Evolutionary conservation across 1,140 invertebrate genomes (phyloP).

Genomic region (Paraescarpia echinospica): DNA sequence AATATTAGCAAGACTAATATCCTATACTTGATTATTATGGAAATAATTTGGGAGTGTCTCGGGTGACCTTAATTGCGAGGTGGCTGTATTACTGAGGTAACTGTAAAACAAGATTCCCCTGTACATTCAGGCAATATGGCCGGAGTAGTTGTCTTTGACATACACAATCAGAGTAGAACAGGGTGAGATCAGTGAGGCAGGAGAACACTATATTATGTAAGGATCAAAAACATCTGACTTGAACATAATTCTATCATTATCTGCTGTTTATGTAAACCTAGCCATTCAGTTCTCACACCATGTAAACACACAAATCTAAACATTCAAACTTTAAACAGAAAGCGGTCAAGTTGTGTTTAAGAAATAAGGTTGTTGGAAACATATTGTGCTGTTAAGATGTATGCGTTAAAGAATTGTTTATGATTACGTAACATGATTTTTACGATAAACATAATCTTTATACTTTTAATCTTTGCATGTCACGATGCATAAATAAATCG

Average conservation of each 20-base stretch:
- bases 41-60: too few species aligned
- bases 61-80: too few species aligned
- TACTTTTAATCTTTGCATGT: neutral
- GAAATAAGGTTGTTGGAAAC: neutral
- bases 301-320: neutral
- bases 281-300: neutral
- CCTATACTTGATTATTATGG: too few species aligned
- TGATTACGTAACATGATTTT: neutral
- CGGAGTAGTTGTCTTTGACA: too few species aligned
- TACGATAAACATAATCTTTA: neutral
- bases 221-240: neutral
- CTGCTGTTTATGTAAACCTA: neutral
- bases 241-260: neutral
- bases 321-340: neutral
- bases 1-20: too few species aligned
- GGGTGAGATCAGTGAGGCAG: too few species aligned
- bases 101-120: too few species aligned
- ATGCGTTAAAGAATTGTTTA: too few species aligned
- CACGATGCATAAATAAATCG: neutral
- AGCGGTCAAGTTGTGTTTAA: neutral
- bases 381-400: neutral
- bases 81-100: too few species aligned
- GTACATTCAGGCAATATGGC: too few species aligned
- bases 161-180: too few species aligned
- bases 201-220: too few species aligned